Evolutionary conservation across 2,888 invertebrate genomes (phyloP), one percentile per base, ranked within the genome.

Genomic region (Pristionchus maxplancki): DNA sequence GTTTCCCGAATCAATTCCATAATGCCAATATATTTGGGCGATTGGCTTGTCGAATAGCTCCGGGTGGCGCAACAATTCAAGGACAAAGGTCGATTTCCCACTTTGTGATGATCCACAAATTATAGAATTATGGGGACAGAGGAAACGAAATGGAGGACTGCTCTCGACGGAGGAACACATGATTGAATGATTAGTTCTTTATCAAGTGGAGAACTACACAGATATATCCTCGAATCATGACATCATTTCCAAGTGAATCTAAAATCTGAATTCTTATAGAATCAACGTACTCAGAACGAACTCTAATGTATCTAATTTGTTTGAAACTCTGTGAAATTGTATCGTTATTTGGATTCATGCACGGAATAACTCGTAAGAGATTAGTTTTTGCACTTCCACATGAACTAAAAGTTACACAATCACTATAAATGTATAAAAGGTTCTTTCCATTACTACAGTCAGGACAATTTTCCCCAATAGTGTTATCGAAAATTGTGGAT

Each of bases 381-480:
- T 81, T 81, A 1, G 81, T 81, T 24, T 81, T 81, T 28, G 44
- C 48, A 13, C 24, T 15, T 20, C 81, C 81, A 15, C 81, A 81
- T 4, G 48, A 44, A 28, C 17, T 20, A 48, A 44, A 81, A 3
- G 31, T 13, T 48, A 44, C 44, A 1, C 44, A 1, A 48, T 81
- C 40, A n/a, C n/a, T 28, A 40, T 81, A 81, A 2, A 81, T n/a
- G 15, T 44, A 81, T 2, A 81, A 48, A 24, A 48, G 81, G 20
- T 20, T 40, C 28, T 50, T 48, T 20, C 81, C 81, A 37, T 81
- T 81, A 17, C 28, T 81, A 48, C 81, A 81, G 31, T 81, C 50
- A 8, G 78, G 78, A 1, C 34, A 15, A 78, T 44, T 11, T 20
- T 28, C n/a, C 1, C 31, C 78, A 20, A 44, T 15, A 2, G n/a